Conservation (phyloP, 2,797 vertebrate genomes). For the Cirrhinus molitorella region DNA sequence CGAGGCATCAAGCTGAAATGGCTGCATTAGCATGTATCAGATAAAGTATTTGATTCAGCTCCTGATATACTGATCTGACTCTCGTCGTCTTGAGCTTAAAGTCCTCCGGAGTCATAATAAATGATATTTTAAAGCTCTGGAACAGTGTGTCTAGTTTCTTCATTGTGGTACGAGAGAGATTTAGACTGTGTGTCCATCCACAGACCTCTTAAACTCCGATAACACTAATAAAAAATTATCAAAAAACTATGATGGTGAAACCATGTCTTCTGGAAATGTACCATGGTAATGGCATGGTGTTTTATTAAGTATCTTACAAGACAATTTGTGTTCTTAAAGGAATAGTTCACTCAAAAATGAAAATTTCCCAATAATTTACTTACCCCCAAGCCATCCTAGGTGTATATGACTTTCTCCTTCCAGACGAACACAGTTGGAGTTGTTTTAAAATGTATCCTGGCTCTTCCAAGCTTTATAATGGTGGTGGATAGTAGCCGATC, state of each 20-base stretch:
- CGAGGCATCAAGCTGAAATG: constrained; percentile 7
- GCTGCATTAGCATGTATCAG: constrained; percentile 39
- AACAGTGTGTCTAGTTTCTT: constrained; percentile 5
- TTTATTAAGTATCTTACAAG: neutral
- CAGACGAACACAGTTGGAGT: too few species aligned
- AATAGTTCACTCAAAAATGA: too few species aligned
- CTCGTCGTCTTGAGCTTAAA: constrained; percentile 23
- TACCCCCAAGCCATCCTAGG: too few species aligned
- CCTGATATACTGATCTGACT: constrained; percentile 33
- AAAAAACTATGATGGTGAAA: neutral
- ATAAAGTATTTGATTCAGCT: constrained; percentile 24
- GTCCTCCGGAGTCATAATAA: constrained; percentile 25
- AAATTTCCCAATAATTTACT: too few species aligned
- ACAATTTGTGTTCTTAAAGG: neutral
- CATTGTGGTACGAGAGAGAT: neutral
- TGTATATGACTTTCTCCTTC: too few species aligned
- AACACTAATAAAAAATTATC: neutral
- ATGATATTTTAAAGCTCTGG: constrained; percentile 16
- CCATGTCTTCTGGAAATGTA: neutral
- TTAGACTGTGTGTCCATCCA: neutral
- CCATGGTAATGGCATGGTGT: neutral
- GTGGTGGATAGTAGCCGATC: too few species aligned
- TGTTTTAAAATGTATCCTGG: too few species aligned
- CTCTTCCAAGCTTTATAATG: too few species aligned
- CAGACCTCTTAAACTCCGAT: neutral